Base-by-base conservation (phyloP, 2,797 vertebrate species). In the Hipposideros larvatus region DNA sequence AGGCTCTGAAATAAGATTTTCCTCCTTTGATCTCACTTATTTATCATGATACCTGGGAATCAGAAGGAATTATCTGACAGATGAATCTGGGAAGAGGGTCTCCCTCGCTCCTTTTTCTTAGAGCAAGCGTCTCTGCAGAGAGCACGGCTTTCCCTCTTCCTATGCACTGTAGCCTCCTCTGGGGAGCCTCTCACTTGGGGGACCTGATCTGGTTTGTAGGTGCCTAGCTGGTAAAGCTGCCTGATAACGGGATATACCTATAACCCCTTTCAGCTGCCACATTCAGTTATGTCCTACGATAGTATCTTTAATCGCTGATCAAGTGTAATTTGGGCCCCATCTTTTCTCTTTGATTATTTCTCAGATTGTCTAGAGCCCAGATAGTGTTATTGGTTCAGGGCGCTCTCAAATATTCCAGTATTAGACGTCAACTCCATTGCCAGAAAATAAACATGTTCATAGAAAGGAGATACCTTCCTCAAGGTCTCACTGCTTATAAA, bases 161-260 rank as follows among this genome's bases (percentile, higher is more conserved):
- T 55, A 5, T 2, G 0, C 34, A 43, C 2, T 3, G 4, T 3
- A 11, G 41, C 37, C 14, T 55, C 55, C 34, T 13, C 43, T 5
- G 34, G 82, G 37, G 8, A 24, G 5, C 7, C 7, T n/a, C 26
- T 13, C 79, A 13, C 1, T 11, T 18, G 37, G 53, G 61, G 53
- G 71, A 48, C 26, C 26, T 55, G 43, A 19, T 46, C 16, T n/a
- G 37, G 55, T 4, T 63, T 26, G 4, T 34, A 41, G 26, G 57
- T n/a, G 57, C 79, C 68, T 15, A 4, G 43, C 21, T 15, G 13
- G 13, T 6, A 11, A 46, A 28, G 16, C 22, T 51, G 18, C 59
- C 4, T 21, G 5, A 31, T 24, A 4, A 41, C 9, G 11, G 41
- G 8, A 22, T 18, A 13, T 1, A 55, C 2, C 24, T 37, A 28